Evolutionary conservation across 2,888 invertebrate genomes (phyloP), one percentile per base, ranked within the genome.

Genomic region (Yponomeuta sedellus): DNA sequence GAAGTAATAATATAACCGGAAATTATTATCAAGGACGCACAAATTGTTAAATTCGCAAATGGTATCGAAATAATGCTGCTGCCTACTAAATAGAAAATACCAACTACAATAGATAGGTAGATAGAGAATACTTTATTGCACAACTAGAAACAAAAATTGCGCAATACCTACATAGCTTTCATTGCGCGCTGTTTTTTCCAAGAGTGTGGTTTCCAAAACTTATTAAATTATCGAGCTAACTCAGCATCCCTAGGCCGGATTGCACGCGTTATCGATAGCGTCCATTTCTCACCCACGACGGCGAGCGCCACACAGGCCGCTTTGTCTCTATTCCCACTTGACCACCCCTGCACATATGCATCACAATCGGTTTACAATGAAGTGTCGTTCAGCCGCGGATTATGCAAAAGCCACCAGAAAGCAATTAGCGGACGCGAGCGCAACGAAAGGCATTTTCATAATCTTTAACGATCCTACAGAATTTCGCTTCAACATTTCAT

Each of bases 401-500:
- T 28, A 39, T 40, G n/a, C 12, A 58, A 65, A 20, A 39, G 69
- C 68, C 70, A 69, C 70, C 68, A 68, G 67, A 66, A 67, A 68
- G 69, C 70, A 71, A 71, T 73, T 71, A 69, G 67, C 68, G 70
- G 69, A 66, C 68, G 72, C 68, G 70, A 66, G 71, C 71, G 71
- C 71, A 70, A 69, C 66, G 68, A 64, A 58, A 59, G 67, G 68
- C 65, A 72, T 72, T 71, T 70, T 76, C 76, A 74, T 79, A 78
- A 77, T 80, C 77, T 77, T 52, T 77, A 75, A 77, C 75, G 75
- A 77, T 73, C 73, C 71, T 64, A 67, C 69, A 73, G 74, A 77
- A 80, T 77, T 81, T 81, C 78, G 80, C 78, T 82, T 76, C 77
- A 81, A 81, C 83, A 81, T 87, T 85, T 80, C 80, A 81, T 81